These are phyloP conservation scores for Nannospalax galili DNA, from an alignment of 2,113 vertebrate genomes.

Conservation along the genomic window DNA sequence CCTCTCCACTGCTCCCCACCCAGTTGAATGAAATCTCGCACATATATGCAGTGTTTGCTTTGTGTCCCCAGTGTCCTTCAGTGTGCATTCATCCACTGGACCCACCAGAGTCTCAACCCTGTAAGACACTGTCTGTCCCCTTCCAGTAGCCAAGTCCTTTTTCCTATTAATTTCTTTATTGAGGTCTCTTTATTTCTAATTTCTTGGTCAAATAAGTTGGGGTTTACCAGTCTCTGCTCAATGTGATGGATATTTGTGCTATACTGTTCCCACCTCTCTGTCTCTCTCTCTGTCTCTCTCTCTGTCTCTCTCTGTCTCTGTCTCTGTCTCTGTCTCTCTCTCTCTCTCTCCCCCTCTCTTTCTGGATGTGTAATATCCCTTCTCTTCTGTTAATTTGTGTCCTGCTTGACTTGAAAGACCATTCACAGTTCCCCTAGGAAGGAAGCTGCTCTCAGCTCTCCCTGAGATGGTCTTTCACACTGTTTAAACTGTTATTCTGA, in stretches of 20 bases:
- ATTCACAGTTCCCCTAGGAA: not conserved
- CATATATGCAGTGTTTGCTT: too few species aligned
- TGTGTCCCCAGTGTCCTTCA: too few species aligned
- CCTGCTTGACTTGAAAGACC: not conserved
- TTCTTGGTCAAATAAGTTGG: constrained; percentile 46
- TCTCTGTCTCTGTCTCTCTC: too few species aligned
- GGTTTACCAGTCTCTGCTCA: not conserved
- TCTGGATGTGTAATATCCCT: not conserved
- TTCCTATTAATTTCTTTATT: too few species aligned
- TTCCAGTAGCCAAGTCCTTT: too few species aligned
- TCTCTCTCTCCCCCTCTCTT: not conserved
- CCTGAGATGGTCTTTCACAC: not conserved
- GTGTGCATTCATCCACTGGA: too few species aligned
- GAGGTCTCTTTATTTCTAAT: constrained; percentile 27
- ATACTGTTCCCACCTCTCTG: not conserved
- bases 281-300: too few species aligned
- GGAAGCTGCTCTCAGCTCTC: not conserved
- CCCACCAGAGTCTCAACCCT: too few species aligned
- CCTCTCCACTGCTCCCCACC: too few species aligned
- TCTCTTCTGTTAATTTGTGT: constrained; percentile 35
- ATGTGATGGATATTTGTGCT: constrained; percentile 6
- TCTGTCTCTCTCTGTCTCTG: too few species aligned
- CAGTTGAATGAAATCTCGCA: too few species aligned
- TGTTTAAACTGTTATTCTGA: not conserved
- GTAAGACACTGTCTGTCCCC: too few species aligned